These are phyloP conservation scores for Tympanuchus pallidicinctus DNA, from an alignment of 2,113 vertebrate genomes.

Conservation along the genomic window DNA sequence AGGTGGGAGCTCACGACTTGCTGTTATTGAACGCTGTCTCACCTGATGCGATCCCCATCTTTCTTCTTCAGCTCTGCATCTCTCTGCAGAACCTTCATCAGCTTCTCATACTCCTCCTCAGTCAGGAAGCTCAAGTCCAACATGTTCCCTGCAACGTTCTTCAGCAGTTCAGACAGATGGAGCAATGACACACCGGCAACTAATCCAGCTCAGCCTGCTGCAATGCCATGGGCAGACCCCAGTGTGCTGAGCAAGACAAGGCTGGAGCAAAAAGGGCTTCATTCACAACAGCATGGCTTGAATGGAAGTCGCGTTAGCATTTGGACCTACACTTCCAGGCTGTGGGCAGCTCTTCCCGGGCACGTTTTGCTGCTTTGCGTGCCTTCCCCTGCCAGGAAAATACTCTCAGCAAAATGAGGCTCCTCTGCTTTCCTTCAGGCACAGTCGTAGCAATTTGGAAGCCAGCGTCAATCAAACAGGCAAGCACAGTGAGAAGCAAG, in stretches of 20 bases:
- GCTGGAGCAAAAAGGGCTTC: neutral
- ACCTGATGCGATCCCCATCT: slow-evolving; percentile 80
- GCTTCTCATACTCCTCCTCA: slow-evolving; percentile 74
- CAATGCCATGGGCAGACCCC: slow-evolving; percentile 23
- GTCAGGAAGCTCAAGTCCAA: slow-evolving; percentile 79
- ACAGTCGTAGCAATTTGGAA: neutral
- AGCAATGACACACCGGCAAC: neutral
- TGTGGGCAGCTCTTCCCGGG: neutral
- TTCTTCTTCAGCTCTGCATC: slow-evolving; percentile 78
- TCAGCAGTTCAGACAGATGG: slow-evolving; percentile 4
- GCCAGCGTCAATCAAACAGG: neutral
- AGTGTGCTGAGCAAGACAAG: fast-evolving
- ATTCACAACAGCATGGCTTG: slow-evolving; percentile 34
- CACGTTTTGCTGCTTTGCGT: neutral
- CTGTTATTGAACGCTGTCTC: neutral
- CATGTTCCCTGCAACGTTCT: slow-evolving; percentile 47
- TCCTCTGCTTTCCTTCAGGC: slow-evolving; percentile 1
- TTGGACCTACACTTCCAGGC: neutral
- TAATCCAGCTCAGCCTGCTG: neutral
- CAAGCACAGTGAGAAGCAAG: neutral
- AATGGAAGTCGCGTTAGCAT: neutral
- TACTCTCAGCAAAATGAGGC: neutral
- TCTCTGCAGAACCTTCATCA: slow-evolving; percentile 78
- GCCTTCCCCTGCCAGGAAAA: neutral
- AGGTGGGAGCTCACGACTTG: neutral